Percentiles rank a stretch among this genome's conserved stretches.
These are phyloP conservation scores for Trogon surrucura DNA, from an alignment of 2,113 vertebrate species.

Conservation along the genomic window DNA sequence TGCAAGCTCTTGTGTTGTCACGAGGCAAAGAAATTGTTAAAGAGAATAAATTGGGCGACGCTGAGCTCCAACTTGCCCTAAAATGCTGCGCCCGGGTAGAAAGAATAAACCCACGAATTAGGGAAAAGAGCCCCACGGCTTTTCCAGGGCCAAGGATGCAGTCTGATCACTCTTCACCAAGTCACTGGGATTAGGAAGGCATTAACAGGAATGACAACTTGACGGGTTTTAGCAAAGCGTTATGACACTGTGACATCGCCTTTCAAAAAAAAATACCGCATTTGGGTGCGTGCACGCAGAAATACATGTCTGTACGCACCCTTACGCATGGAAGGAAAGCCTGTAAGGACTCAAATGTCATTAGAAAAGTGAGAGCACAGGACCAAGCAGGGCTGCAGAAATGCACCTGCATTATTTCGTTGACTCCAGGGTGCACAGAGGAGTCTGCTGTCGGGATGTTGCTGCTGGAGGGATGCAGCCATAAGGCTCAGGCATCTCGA, in stretches of 20 bases:
- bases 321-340: neutral
- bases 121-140: neutral
- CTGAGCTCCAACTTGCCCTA: neutral
- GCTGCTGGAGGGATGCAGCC: neutral
- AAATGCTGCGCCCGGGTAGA: rapidly evolving
- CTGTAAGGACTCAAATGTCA: neutral
- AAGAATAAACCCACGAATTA: neutral
- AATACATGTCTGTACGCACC: rapidly evolving
- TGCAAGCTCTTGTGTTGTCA: neutral
- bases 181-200: neutral
- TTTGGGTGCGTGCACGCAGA: neutral
- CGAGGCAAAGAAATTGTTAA: neutral
- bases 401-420: rapidly evolving
- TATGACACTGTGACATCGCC: neutral
- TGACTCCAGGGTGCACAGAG: rapidly evolving
- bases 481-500: rapidly evolving
- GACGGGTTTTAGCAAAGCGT: neutral
- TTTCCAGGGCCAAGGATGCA: neutral
- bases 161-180: neutral
- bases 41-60: neutral
- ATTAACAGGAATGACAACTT: neutral
- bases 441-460: neutral
- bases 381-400: neutral
- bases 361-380: rapidly evolving
- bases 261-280: neutral